A percentile compares a stretch with the other conserved stretches of the same genome.
These are phyloP conservation scores for Eidolon helvum DNA, from an alignment of 2,113 vertebrate genomes.

Conservation along the genomic window DNA sequence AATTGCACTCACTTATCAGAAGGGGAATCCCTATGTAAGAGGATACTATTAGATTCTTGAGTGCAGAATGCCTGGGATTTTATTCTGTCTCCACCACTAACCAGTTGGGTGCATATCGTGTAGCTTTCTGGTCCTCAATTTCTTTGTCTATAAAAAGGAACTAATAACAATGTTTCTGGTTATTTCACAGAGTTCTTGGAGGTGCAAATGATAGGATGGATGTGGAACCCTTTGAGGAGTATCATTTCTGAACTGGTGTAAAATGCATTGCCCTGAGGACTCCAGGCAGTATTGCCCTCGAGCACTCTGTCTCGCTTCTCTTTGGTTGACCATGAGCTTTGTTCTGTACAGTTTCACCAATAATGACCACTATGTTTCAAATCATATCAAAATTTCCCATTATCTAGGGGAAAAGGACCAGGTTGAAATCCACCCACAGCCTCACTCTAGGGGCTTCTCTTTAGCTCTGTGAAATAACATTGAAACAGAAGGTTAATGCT, in stretches of 20 bases:
- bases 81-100: slow-evolving; percentile 5
- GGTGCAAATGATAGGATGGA: neutral
- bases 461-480: slow-evolving; percentile 24
- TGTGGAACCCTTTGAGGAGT: neutral
- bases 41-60: neutral
- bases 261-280: neutral
- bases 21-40: slow-evolving; percentile 1
- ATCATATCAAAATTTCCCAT: slow-evolving; percentile 35
- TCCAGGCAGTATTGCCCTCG: neutral
- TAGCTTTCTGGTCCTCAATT: neutral
- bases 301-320: neutral
- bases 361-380: slow-evolving; percentile 35
- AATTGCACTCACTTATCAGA: slow-evolving; percentile 82
- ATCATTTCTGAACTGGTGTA: neutral
- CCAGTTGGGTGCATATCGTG: neutral
- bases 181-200: slow-evolving; percentile 9
- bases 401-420: neutral
- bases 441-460: neutral
- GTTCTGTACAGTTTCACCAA: slow-evolving; percentile 15
- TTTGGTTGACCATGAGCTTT: slow-evolving; percentile 53
- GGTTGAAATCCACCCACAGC: slow-evolving; percentile 31
- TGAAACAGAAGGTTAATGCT: slow-evolving; percentile 44
- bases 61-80: neutral
- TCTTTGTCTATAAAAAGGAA: slow-evolving; percentile 29
- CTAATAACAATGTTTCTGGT: neutral